These are phyloP conservation scores for Gephyroberyx darwinii DNA, from an alignment of 2,797 vertebrate genomes.

Conservation along the genomic window DNA sequence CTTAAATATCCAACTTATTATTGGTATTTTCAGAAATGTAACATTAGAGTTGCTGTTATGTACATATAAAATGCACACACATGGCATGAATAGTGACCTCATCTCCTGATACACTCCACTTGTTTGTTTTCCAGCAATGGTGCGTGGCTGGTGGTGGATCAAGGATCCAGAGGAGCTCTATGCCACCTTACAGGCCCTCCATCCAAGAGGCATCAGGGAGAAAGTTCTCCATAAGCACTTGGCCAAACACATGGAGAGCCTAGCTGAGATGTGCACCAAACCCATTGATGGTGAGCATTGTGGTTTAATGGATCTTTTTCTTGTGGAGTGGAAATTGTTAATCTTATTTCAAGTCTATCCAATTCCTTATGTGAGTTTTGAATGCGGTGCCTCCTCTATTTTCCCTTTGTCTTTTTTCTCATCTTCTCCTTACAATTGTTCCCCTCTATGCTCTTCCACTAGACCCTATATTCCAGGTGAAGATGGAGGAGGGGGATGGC, in stretches of 20 bases:
- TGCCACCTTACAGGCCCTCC: constrained; percentile 85
- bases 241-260: constrained; percentile 92
- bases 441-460: not conserved
- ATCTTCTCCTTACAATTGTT: not conserved
- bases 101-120: too few relatives aligned
- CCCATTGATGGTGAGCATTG: constrained; percentile 80
- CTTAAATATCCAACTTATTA: too few relatives aligned
- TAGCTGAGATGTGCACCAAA: constrained; percentile 88
- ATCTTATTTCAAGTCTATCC: not conserved
- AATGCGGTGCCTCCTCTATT: not conserved
- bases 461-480: constrained; percentile 89
- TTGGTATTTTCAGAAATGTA: too few relatives aligned
- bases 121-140: constrained; percentile 83
- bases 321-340: not conserved
- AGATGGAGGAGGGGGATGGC: constrained; percentile 66
- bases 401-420: not conserved
- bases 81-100: too few relatives aligned
- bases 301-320: not conserved
- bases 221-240: constrained; percentile 94
- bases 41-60: too few relatives aligned
- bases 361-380: not conserved
- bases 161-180: constrained; percentile 87
- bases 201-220: constrained; percentile 92
- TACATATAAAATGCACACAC: too few relatives aligned
- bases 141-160: constrained; percentile 95